Evolutionary conservation across 1,140 invertebrate species (phyloP), one percentile per base, ranked within the genome.

Genomic region (Pachyrhynchus sulphureomaculatus): DNA sequence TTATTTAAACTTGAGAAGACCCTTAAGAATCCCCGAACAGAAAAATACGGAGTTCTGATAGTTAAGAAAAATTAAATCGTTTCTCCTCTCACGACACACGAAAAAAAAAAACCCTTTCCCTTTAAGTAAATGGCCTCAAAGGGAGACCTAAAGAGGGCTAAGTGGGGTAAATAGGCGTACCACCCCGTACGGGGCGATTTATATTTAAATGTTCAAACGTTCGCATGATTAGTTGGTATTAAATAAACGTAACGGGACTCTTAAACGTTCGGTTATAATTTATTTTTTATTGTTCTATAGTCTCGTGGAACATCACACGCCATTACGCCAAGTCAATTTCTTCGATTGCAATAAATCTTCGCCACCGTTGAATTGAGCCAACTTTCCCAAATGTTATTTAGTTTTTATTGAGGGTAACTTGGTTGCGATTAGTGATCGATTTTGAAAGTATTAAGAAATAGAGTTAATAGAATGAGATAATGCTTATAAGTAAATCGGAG

Each of bases 211-310:
- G 72, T 72, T 75, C 72, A 72, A 74, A 76, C 73, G 72, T 67
- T 76, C 72, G 74, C 74, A 76, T 76, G 74, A 76, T 76, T 76
- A 76, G 65, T 64, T 64, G 67, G 71, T 74, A 76, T 76, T 76
- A 76, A 75, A 76, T 72, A 74, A 74, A 74, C 65, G 70, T 72
- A 73, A 72, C 66, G 26, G 71, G 65, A 69, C 72, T 71, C 73
- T 71, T 72, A 72, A 72, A 71, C 68, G 66, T 69, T 73, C 55
- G 65, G 66, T 74, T 74, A 72, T 74, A 74, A 74, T 73, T 73
- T 74, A 74, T 74, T 74, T 74, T 74, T 74, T 74, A 70, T 69
- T 70, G 26, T 29, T 70, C 65, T 70, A 67, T 69, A 66, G 66
- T 70, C 69, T 71, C 23, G 65, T n/a, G 67, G 66, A 68, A 71